phyloP scores from a whole-genome alignment of 2,888 invertebrate genomes.

The Harpalus rubripes region DNA sequence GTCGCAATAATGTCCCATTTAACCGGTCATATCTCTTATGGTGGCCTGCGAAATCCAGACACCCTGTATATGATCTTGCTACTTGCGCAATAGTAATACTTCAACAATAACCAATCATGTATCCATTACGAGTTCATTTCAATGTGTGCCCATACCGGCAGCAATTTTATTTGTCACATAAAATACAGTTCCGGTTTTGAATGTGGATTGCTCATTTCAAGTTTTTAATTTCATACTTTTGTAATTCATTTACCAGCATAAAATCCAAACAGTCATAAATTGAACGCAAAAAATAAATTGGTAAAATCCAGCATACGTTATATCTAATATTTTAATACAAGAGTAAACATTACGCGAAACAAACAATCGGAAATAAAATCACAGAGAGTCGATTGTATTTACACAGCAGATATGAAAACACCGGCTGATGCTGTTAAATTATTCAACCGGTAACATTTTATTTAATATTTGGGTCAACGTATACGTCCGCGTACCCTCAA shows the following conservation, averaged over 20 bases:
- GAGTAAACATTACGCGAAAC: constrained; percentile 53
- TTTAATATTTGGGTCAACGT: constrained; percentile 67
- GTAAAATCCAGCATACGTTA: constrained; percentile 19
- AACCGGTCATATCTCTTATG: too few relatives aligned
- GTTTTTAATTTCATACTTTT: constrained; percentile 3
- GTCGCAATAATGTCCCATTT: too few relatives aligned
- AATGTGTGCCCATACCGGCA: not conserved
- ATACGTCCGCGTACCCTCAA: constrained; percentile 44
- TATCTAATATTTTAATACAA: constrained; percentile 61
- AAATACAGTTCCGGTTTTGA: not conserved
- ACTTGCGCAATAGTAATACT: too few relatives aligned
- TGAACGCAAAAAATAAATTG: constrained; percentile 27
- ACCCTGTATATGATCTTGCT: too few relatives aligned
- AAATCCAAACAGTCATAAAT: constrained; percentile 9
- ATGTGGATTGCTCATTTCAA: not conserved
- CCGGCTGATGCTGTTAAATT: constrained; percentile 51
- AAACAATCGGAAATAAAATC: constrained; percentile 64
- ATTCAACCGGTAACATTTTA: constrained; percentile 64
- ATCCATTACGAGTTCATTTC: not conserved
- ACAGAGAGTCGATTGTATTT: constrained; percentile 62
- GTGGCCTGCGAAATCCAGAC: too few relatives aligned
- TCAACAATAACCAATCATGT: too few relatives aligned
- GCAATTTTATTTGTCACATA: not conserved
- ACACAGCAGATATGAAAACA: constrained; percentile 60
- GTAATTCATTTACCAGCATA: not conserved